Evolutionary conservation across 2,888 invertebrate genomes (phyloP).

Genomic region (Cabera pusaria): DNA sequence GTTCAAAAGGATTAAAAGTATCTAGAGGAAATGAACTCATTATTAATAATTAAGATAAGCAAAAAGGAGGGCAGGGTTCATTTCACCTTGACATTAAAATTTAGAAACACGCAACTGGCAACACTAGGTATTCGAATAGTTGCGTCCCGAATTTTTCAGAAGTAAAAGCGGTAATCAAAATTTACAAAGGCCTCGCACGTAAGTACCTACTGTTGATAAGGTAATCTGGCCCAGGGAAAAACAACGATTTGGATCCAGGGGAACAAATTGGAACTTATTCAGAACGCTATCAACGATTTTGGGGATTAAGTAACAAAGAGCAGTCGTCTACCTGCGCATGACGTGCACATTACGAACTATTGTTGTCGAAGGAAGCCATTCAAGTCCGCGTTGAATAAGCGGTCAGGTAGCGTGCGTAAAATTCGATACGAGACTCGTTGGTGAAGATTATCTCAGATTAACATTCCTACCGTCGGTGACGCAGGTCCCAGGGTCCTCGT

Average conservation of each 20-base stretch:
- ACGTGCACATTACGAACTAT: conserved; percentile 53
- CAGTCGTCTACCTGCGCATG: conserved; percentile 63
- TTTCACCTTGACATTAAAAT: conserved; percentile 49
- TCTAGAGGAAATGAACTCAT: conserved; percentile 49
- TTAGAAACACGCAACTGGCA: conserved; percentile 49
- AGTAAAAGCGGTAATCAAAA: conserved; percentile 19
- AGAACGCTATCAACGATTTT: conserved; percentile 28
- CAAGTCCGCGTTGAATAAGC: conserved; percentile 63
- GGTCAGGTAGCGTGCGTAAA: conserved; percentile 78
- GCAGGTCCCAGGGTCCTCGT: conserved; percentile 49
- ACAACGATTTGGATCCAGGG: conserved; percentile 1
- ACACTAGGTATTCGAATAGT: conserved; percentile 29
- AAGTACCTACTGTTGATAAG: conserved; percentile 8
- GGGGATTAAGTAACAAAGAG: conserved; percentile 44
- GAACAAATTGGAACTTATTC: conserved; percentile 19
- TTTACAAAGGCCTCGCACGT: conserved; percentile 18
- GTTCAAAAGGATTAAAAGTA: no score
- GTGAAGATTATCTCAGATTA: conserved; percentile 76
- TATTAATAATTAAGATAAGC: conserved; percentile 46
- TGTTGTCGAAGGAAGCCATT: conserved; percentile 70
- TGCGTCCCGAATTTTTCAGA: conserved; percentile 9
- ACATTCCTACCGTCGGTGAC: conserved; percentile 65
- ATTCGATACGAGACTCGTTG: conserved; percentile 65
- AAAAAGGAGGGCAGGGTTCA: conserved; percentile 49
- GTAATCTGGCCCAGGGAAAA: conserved; percentile 4